Base-by-base conservation (phyloP, 1,140 invertebrate genomes). In the Cydia amplana region DNA sequence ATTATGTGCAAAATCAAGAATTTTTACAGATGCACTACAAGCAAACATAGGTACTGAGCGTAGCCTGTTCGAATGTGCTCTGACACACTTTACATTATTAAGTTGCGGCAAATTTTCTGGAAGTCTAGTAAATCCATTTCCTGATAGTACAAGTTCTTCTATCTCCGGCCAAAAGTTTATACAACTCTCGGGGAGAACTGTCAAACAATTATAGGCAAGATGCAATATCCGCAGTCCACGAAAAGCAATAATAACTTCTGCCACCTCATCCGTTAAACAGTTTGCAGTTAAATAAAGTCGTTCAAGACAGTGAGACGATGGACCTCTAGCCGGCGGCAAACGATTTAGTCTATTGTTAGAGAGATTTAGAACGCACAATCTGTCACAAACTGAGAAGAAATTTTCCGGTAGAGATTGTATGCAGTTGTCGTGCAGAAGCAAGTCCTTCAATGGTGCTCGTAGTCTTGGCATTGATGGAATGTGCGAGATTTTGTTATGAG, bases 1-100 rank as follows among this genome's bases (percentile, higher is more conserved):
- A 88, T 98, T 97, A 82, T 97, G 96, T 0, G 97, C 97, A 75
- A 97, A 93, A 93, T 98, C 97, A 46, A 98, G 89, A 49, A 97
- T 96, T 94, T 96, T 96, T 12, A 98, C 92, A 14, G 95, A 95
- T 18, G 94, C 91, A 80, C 96, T 94, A 88, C 95, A 96, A 16
- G 95, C 95, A 81, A 98, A 95, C 82, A 95, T 95, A 2, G 97
- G 97, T 64, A 96, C 95, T 63, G 94, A 95, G 65, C 95, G 93
- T 65, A 98, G 92, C 77, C 95, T 93, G 89, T 98, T 98, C 2
- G 97, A 97, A 88, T 97, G 97, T 16, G 97, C 95, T 82, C 97
- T 94, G 43, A 98, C 93, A 64, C 97, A 95, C 80, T 94, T 94
- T 10, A 98, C 93, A 81, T 97, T 95, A 77, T 94, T 94, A 63